Percentiles rank a stretch among this genome's conserved stretches.
These are phyloP conservation scores for Lochmaea capreae DNA, from an alignment of 2,888 invertebrate genomes.

Conservation along the genomic window DNA sequence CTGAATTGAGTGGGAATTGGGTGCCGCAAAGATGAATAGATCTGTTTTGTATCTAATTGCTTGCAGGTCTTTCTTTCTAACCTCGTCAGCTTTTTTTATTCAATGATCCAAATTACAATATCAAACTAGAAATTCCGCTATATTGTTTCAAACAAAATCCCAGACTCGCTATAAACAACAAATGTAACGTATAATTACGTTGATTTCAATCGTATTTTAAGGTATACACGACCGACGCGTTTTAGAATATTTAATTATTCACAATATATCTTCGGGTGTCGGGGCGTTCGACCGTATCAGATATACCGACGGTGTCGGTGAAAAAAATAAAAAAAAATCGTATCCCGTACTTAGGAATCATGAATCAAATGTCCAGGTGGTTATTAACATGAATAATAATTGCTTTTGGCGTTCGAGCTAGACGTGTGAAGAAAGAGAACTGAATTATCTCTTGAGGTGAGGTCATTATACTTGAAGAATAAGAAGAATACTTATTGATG, in stretches of 20 bases:
- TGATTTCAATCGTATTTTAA: slow-evolving; percentile 30
- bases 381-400: slow-evolving; percentile 54
- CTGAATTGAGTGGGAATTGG: too few species aligned
- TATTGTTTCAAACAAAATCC: background rate
- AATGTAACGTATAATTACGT: slow-evolving; percentile 30
- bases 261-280: slow-evolving; percentile 15
- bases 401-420: slow-evolving; percentile 2
- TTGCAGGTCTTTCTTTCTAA: too few species aligned
- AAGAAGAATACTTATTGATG: too few species aligned
- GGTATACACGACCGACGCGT: slow-evolving; percentile 10
- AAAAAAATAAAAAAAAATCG: slow-evolving; percentile 30
- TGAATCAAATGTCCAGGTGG: slow-evolving; percentile 62
- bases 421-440: background rate
- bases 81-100: too few species aligned
- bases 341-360: slow-evolving; percentile 58
- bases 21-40: too few species aligned
- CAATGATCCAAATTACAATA: too few species aligned
- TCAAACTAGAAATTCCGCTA: background rate
- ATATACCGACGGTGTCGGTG: slow-evolving; percentile 44
- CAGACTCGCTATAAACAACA: slow-evolving; percentile 22
- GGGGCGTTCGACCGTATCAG: slow-evolving; percentile 14
- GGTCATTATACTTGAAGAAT: too few species aligned
- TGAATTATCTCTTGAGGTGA: too few species aligned
- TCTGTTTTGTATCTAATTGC: too few species aligned
- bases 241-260: slow-evolving; percentile 18